phyloP scores from a whole-genome alignment of 2,888 invertebrate genomes.

The Ypsolopha sequella region DNA sequence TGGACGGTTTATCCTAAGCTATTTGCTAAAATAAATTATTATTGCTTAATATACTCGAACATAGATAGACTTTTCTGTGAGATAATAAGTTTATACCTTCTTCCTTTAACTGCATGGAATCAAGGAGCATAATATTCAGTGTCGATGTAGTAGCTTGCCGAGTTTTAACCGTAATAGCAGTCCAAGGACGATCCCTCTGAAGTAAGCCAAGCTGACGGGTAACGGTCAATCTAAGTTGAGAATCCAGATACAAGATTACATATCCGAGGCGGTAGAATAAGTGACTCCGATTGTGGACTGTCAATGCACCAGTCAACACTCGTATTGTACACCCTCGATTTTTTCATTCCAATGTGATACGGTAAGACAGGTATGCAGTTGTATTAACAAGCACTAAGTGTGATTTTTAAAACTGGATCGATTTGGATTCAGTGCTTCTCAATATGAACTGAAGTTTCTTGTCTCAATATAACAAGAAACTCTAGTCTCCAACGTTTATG shows the following conservation, averaged over 20 bases:
- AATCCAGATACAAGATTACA: neutral
- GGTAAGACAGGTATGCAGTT: too few relatives aligned
- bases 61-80: too few relatives aligned
- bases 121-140: slow-evolving; percentile 67
- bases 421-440: too few relatives aligned
- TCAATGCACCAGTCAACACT: too few relatives aligned
- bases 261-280: neutral
- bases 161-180: slow-evolving; percentile 75
- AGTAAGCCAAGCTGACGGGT: slow-evolving; percentile 63
- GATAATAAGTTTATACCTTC: slow-evolving; percentile 40
- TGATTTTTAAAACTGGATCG: too few relatives aligned
- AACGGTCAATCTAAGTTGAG: slow-evolving; percentile 35
- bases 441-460: too few relatives aligned
- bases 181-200: slow-evolving; percentile 70
- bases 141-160: slow-evolving; percentile 73
- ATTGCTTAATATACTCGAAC: too few relatives aligned
- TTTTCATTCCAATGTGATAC: neutral
- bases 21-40: too few relatives aligned
- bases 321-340: neutral
- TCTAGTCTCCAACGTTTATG: too few relatives aligned
- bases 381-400: too few relatives aligned
- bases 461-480: too few relatives aligned
- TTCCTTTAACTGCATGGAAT: slow-evolving; percentile 66
- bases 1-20: too few relatives aligned
- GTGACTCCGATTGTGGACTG: neutral